Evolutionary conservation across 1,140 invertebrate species (phyloP), one percentile per base, ranked within the genome.

Genomic region (Potamilus streckersoni): DNA sequence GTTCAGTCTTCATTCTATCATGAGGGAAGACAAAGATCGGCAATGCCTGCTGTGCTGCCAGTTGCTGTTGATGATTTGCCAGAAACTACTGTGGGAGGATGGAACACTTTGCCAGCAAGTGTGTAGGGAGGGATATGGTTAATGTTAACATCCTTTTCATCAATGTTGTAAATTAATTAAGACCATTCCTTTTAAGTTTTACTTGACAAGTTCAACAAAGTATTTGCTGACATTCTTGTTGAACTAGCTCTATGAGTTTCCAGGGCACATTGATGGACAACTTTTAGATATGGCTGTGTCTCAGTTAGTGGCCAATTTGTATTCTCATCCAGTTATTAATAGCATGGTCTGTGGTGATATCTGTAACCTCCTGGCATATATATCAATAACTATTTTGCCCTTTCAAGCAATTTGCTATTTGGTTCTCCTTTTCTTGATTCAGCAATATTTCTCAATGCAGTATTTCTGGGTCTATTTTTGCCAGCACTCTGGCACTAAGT

Each of bases 51-150:
- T 74, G 87, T 87, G 84, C 84, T 91, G 12, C 67, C 84, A 83
- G 89, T 90, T 8, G 89, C 87, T 73, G 86, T 90, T 81, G 90
- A 82, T 13, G 83, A 86, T 81, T 85, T 89, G 78, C 80, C 59
- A 57, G 87, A 81, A 5, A 90, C 76, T 79, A 91, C 86, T 74
- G 57, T 69, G 62, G 81, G 84, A 64, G 87, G 83, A 15, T 8
- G 13, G 16, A 27, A 16, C 16, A 8, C 27, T 12, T 6, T 5
- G 16, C 23, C 61, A 11, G 71, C 19, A 31, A 70, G 4, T 19
- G 66, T 49, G 38, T 71, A 61, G 17, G 76, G 38, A 23, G 38
- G 38, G 38, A 11, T 89, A 72, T 57, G 5, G 83, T 31, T 31
- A 31, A 31, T 31, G 27, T 31, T 78, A 79, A 87, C 88, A 5